Evolutionary conservation across 2,888 invertebrate species (phyloP).

Genomic region (Drosophila niveifrons): DNA sequence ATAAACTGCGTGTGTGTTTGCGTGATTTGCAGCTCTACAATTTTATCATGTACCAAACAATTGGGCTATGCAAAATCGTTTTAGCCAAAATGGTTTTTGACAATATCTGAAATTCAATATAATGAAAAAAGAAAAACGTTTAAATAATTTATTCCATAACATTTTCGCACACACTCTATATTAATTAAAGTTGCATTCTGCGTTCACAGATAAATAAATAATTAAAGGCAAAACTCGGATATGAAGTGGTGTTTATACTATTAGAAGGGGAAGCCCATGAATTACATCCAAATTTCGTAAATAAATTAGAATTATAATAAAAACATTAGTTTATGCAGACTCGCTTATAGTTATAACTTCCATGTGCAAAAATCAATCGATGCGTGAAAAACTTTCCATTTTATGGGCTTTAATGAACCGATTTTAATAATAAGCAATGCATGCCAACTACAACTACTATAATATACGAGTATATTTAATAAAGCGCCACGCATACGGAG

Average conservation of each 20-base stretch:
- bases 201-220: not conserved
- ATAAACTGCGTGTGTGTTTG: constrained; percentile 14
- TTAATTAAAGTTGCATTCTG: constrained; percentile 54
- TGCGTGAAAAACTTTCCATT: constrained; percentile 36
- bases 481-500: constrained; percentile 52
- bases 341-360: not conserved
- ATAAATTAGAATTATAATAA: not conserved
- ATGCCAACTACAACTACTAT: constrained; percentile 29
- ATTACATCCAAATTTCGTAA: not conserved
- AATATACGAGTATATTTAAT: constrained; percentile 52
- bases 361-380: not conserved
- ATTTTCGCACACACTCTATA: constrained; percentile 39
- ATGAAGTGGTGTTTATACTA: not conserved
- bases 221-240: not conserved
- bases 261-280: not conserved
- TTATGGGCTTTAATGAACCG: constrained; percentile 60
- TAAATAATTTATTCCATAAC: constrained; percentile 34
- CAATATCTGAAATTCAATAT: constrained; percentile 17
- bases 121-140: constrained; percentile 3
- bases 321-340: not conserved
- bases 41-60: constrained; percentile 55
- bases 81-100: constrained; percentile 37
- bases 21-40: constrained; percentile 26
- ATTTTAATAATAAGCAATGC: constrained; percentile 51
- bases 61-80: constrained; percentile 32